Evolutionary conservation across 2,113 vertebrate species (phyloP).

Genomic region (Tautogolabrus adspersus): DNA sequence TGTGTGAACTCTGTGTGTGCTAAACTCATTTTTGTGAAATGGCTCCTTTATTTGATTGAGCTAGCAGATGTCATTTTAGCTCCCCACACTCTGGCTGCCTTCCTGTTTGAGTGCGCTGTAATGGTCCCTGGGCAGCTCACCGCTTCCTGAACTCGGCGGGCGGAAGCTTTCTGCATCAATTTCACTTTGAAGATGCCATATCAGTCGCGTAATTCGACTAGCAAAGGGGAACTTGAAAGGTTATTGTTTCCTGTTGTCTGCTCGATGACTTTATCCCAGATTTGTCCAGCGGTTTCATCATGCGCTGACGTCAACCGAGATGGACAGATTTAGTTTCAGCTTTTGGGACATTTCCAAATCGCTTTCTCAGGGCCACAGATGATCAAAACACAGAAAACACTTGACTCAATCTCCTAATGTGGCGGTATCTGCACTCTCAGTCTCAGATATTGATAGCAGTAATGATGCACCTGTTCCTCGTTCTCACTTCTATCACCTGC

Average conservation of each 20-base stretch:
- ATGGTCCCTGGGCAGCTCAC: conserved; percentile 81
- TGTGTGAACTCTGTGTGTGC: conserved; percentile 66
- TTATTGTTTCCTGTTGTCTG: conserved; percentile 85
- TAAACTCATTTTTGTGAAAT: conserved; percentile 76
- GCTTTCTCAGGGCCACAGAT: conserved; percentile 33
- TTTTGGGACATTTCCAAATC: conserved; percentile 48
- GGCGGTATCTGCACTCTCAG: background rate
- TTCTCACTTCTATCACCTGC: conserved; percentile 32
- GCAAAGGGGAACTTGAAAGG: conserved; percentile 76
- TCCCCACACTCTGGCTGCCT: conserved; percentile 80
- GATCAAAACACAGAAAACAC: conserved; percentile 28
- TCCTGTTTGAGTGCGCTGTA: conserved; percentile 80
- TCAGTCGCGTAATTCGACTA: conserved; percentile 77
- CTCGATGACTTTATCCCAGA: conserved; percentile 70
- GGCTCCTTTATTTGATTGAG: conserved; percentile 79
- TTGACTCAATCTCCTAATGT: background rate
- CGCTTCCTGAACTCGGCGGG: conserved; percentile 81
- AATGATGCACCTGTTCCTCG: conserved; percentile 38
- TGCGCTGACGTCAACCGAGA: conserved; percentile 70
- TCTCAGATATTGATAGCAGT: background rate
- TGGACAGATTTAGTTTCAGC: conserved; percentile 62
- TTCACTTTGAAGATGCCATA: conserved; percentile 84
- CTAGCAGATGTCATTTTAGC: conserved; percentile 85
- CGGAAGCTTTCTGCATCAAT: conserved; percentile 84
- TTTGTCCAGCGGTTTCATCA: conserved; percentile 69